A percentile compares a stretch with the other conserved stretches of the same genome.
phyloP scores from a whole-genome alignment of 2,888 invertebrate genomes.

The Mythimna impura region DNA sequence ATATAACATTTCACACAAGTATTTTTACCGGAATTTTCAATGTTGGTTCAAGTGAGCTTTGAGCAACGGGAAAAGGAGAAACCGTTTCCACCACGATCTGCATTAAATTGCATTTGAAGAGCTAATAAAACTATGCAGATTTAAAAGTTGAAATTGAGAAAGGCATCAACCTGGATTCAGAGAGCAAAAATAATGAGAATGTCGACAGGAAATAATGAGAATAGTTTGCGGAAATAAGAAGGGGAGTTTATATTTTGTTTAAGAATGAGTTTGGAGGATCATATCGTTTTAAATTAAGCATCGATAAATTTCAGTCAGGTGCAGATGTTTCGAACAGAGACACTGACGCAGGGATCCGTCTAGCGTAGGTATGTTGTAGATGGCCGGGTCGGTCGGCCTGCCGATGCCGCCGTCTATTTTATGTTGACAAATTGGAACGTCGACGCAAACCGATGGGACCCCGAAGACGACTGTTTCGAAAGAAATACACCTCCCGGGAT shows the following conservation, averaged over 20 bases:
- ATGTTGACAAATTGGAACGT: conserved; percentile 67
- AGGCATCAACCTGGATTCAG: conserved; percentile 34
- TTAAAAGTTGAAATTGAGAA: conserved; percentile 56
- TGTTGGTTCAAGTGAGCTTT: conserved; percentile 65
- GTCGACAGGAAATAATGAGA: conserved; percentile 37
- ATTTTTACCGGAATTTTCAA: conserved; percentile 62
- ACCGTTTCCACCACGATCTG: conserved; percentile 56
- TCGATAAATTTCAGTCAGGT: conserved; percentile 68
- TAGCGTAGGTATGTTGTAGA: conserved; percentile 49
- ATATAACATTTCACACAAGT: conserved; percentile 24
- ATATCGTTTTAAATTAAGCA: conserved; percentile 49
- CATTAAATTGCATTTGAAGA: conserved; percentile 70
- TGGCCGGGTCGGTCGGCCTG: conserved; percentile 37
- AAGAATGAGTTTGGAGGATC: conserved; percentile 11
- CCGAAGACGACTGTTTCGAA: conserved; percentile 46
- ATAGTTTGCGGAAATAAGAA: conserved; percentile 12
- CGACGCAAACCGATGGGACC: conserved; percentile 52
- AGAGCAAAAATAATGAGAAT: conserved; percentile 34
- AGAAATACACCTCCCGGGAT: conserved; percentile 52
- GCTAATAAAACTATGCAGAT: conserved; percentile 58
- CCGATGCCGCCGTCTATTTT: conserved; percentile 51
- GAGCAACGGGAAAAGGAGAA: conserved; percentile 59
- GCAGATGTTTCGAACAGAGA: conserved; percentile 61
- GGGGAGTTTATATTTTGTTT: conserved; percentile 4
- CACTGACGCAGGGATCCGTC: conserved; percentile 58